Base-by-base conservation (phyloP, 2,797 vertebrate genomes). In the Heliangelus exortis region DNA sequence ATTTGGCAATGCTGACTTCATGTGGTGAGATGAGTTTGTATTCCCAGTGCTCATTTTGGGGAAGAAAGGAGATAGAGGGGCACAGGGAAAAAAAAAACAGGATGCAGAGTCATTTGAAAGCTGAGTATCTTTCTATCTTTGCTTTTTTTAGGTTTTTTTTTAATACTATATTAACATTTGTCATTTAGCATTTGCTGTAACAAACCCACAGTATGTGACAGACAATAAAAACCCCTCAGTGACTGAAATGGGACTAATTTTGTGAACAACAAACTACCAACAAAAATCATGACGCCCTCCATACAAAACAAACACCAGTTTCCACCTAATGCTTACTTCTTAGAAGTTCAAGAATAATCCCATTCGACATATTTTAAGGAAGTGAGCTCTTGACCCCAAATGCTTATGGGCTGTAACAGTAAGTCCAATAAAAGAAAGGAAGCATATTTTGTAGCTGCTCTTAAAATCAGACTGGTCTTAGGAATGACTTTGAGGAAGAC, bases 321-420 rank as follows among this genome's bases (percentile, higher is more conserved):
- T 89, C 88, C 81, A 96, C 71, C 88, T 92, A 78, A 87, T 93
- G 94, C 54, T 82, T 87, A 79, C 61, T 87, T 89, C 55, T 87
- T 76, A 48, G 53, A 90, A 87, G 57, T 84, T 88, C 84, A 74
- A 74, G 84, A 79, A 33, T 87, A 94, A 94, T 92, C 67, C 86
- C 74, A 67, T 57, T 90, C 84, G 90, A 67, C 75, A 31, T 92
- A 77, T 89, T 95, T 89, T 87, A 74, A 89, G 82, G 81, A 96
- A 91, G 57, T 68, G 66, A 95, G 94, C 62, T 94, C 89, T 92
- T 95, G 91, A 94, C 69, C 95, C 62, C 69, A 75, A 85, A 87
- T 62, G 54, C 93, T 96, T 95, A 93, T 84, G 58, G 76, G 58
- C 66, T 90, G 63, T 86, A 92, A 77, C 75, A 87, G 68, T 72